Base-by-base conservation (phyloP, 1,140 invertebrate species). In the Papilio helenus region DNA sequence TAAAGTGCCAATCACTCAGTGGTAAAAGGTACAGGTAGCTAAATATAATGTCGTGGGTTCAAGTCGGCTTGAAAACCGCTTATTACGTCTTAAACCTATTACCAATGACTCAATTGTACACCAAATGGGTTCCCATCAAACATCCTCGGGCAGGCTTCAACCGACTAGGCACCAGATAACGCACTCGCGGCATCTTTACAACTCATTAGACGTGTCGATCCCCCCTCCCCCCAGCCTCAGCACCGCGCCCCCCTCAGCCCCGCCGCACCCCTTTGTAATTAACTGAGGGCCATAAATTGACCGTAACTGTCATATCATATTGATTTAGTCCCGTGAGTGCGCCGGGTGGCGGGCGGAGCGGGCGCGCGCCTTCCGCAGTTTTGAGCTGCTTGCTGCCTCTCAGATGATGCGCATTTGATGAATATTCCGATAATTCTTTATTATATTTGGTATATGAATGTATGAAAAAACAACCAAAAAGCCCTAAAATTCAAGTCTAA, bases 221-320 rank as follows among this genome's bases (percentile, higher is more conserved):
- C 83, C 79, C 79, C 76, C 80, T 80, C 72, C 74, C 68, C 79
- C 79, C 68, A 80, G 34, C 72, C 34, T 26, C 61, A 34, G 14
- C 14, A 26, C 26, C 26, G 14, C 61, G 14, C 23, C 76, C 73
- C 79, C 80, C 79, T 72, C 79, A n/a, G n/a, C n/a, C n/a, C 29
- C 65, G 77, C 76, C 77, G 73, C 86, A 82, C 87, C 84, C 90
- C 84, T 83, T 90, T 89, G 91, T 93, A 93, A 93, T 93, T 93
- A 93, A 93, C 91, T 84, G 86, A 89, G 87, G 88, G 89, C 90
- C 89, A 92, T 93, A 93, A 93, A 93, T 93, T 92, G 92, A 93
- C 91, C 90, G 86, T 91, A 92, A 92, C 92, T 93, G 92, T 93
- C 92, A 92, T 93, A 92, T 93, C 90, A 92, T 92, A 93, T 93